Percentiles rank a stretch among this genome's conserved stretches.
Conservation (phyloP, 2,888 invertebrate species). For the Drosophila sordidapex region DNA sequence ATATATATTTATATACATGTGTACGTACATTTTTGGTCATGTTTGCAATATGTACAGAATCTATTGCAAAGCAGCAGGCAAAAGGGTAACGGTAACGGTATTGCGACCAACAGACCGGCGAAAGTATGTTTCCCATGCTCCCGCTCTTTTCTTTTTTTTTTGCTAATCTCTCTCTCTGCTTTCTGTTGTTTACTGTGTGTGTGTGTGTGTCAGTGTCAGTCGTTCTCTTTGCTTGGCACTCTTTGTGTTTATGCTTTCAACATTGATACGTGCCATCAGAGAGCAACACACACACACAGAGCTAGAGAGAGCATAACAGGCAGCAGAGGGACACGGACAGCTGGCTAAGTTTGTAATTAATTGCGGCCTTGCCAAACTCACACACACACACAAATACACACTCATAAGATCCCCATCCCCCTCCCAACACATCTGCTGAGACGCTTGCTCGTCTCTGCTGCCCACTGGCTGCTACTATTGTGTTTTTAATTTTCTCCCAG, state of each 20-base stretch:
- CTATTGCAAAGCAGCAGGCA: conserved; percentile 35
- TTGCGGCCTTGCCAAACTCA: conserved; percentile 76
- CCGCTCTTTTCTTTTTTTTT: conserved; percentile 15
- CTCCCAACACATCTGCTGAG: conserved; percentile 16
- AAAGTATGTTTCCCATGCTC: conserved; percentile 48
- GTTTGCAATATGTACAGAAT: conserved; percentile 49
- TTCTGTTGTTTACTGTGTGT: background rate
- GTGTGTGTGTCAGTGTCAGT: conserved; percentile 6
- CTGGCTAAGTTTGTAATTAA: conserved; percentile 79
- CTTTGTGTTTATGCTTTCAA: conserved; percentile 72
- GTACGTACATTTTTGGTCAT: conserved; percentile 50
- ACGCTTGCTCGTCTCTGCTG: conserved; percentile 40
- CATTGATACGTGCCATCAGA: conserved; percentile 77
- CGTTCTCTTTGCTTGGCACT: conserved; percentile 44
- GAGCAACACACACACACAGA: conserved; percentile 20
- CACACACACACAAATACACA: conserved; percentile 2
- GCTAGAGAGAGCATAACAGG: conserved; percentile 1
- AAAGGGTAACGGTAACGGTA: conserved; percentile 49
- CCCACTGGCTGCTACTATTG: conserved; percentile 22
- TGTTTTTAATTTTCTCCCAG: conserved; percentile 33
- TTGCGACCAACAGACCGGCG: conserved; percentile 44
- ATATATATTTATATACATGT: conserved; percentile 10
- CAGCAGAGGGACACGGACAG: conserved; percentile 59
- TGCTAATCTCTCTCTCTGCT: conserved; percentile 3
- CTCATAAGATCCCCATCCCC: background rate